A percentile compares a stretch with the other conserved stretches of the same genome.
Evolutionary conservation across 2,888 invertebrate species (phyloP).

Genomic region (Labia minor): DNA sequence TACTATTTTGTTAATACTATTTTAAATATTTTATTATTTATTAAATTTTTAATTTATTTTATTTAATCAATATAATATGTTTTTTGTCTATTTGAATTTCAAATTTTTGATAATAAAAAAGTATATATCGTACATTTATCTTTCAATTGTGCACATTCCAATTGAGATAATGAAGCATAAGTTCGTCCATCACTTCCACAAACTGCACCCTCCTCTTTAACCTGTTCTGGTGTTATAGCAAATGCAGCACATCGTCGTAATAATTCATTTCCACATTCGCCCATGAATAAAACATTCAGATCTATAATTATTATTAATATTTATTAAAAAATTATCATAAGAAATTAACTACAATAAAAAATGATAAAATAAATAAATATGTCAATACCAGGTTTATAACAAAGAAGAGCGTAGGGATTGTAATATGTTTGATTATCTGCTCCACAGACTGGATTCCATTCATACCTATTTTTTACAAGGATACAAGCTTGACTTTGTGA

Average conservation of each 20-base stretch:
- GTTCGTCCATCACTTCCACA: slow-evolving; percentile 32
- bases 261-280: slow-evolving; percentile 22
- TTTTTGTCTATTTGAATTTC: too few relatives aligned
- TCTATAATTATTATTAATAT: slow-evolving; percentile 19
- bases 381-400: slow-evolving; percentile 27
- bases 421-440: slow-evolving; percentile 30
- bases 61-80: too few relatives aligned
- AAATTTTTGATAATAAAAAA: too few relatives aligned
- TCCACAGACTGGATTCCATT: slow-evolving; percentile 32
- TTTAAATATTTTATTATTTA: too few relatives aligned
- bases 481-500: slow-evolving; percentile 27
- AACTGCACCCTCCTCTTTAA: slow-evolving; percentile 27
- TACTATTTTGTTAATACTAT: too few relatives aligned
- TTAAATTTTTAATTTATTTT: too few relatives aligned
- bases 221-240: slow-evolving; percentile 22
- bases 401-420: slow-evolving; percentile 32
- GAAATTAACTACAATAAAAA: background rate
- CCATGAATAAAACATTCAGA: slow-evolving; percentile 19
- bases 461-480: slow-evolving; percentile 29
- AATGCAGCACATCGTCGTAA: slow-evolving; percentile 22
- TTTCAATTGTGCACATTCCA: slow-evolving; percentile 29
- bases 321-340: background rate
- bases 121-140: slow-evolving; percentile 32
- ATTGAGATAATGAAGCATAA: slow-evolving; percentile 30
- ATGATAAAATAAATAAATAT: background rate